Base-by-base conservation (phyloP, 2,888 invertebrate species). In the Drosophila phalerata region DNA sequence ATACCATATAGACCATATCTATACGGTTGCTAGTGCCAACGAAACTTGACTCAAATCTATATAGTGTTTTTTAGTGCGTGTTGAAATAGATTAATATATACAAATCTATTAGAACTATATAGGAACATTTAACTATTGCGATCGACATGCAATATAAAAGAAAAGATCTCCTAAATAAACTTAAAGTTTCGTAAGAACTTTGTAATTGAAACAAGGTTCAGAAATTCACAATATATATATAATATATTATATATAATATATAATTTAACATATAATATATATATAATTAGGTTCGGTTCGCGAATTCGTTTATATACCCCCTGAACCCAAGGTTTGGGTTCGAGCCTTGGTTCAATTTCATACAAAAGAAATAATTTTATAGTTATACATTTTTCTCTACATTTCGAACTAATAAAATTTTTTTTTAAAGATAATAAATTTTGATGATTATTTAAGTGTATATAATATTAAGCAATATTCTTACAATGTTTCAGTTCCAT, bases 1-100 rank as follows among this genome's bases (percentile, higher is more conserved):
- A 60, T 34, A 56, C 45, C 30, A 45, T 52, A 61, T 61, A 43
- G 58, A 47, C 55, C 69, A 58, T 61, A 53, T 62, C 60, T 34
- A 55, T 32, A 42, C 19, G 25, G 15, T 13, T 17, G 37, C n/a
- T 25, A n/a, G 32, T 49, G 19, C 32, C 19, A 38, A n/a, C 28
- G 38, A 56, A 70, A 48, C 32, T 40, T 25, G 19, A 17, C 28
- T 43, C 40, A 47, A 51, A 52, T 32, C 34, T 43, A 30, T 30
- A 42, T 25, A 5, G n/a, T 48, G 40, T 8, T 17, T 15, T 11
- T 17, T 5, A 10, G 22, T 43, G 42, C 25, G 25, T 19, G n/a
- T 42, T 1, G 32, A 43, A 43, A 42, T 53, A 43, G 22, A 53
- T 43, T 25, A 19, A 22, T 43, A 56, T 56, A 32, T n/a, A 43